Evolutionary conservation across 1,140 invertebrate species (phyloP).

Genomic region (Lepidurus couesii): DNA sequence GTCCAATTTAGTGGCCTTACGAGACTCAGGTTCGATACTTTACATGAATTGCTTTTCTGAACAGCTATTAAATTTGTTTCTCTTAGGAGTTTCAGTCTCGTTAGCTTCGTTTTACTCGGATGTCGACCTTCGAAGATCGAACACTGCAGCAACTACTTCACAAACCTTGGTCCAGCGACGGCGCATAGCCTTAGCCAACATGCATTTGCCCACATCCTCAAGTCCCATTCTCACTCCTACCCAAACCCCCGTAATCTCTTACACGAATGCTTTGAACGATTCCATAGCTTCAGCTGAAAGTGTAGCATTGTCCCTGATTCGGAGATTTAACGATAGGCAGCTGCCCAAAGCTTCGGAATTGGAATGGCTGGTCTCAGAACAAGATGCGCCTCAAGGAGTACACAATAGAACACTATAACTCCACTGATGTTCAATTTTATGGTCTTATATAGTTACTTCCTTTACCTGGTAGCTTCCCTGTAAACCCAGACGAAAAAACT

Average conservation of each 20-base stretch:
- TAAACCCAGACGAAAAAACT: constrained; percentile 56
- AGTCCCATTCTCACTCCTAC: constrained; percentile 35
- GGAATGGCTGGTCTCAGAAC: constrained; percentile 74
- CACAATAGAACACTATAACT: constrained; percentile 32
- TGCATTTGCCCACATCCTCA: constrained; percentile 35
- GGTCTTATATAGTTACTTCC: constrained; percentile 56
- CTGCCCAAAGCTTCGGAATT: constrained; percentile 70
- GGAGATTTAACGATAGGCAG: constrained; percentile 68
- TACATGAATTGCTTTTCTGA: constrained; percentile 36
- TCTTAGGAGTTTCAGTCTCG: constrained; percentile 53
- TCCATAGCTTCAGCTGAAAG: constrained; percentile 63
- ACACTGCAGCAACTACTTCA: constrained; percentile 37
- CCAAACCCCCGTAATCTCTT: constrained; percentile 20
- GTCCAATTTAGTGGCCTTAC: constrained; percentile 45
- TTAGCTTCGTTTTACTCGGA: constrained; percentile 59
- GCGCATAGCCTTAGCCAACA: constrained; percentile 32
- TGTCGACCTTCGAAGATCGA: constrained; percentile 44
- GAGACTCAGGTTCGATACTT: constrained; percentile 42
- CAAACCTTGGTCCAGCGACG: constrained; percentile 38
- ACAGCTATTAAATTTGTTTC: not conserved
- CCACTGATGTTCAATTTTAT: constrained; percentile 31
- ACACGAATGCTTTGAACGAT: constrained; percentile 38
- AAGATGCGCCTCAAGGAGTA: constrained; percentile 68
- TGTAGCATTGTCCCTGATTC: constrained; percentile 69
- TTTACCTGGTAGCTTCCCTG: constrained; percentile 62